phyloP scores from a whole-genome alignment of 2,797 vertebrate species.

The Pseudochirops corinnae region DNA sequence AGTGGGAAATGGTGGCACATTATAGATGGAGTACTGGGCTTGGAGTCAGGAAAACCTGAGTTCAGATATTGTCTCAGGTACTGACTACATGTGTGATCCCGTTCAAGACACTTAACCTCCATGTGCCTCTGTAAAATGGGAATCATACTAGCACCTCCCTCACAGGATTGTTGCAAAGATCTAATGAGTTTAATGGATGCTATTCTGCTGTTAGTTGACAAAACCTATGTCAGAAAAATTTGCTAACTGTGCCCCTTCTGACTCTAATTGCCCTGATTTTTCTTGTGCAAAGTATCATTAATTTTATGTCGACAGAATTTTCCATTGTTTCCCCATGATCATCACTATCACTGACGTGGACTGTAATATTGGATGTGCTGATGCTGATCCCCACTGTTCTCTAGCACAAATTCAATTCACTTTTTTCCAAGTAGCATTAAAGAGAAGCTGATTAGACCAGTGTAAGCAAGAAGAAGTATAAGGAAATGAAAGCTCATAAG shows the following conservation, averaged over 20 bases:
- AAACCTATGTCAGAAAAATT: not conserved
- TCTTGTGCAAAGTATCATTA: not conserved
- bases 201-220: not conserved
- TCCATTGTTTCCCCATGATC: not conserved
- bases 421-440: not conserved
- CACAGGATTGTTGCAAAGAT: not conserved
- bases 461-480: not conserved
- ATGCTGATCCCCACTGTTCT: conserved; percentile 42
- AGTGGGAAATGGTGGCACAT: not conserved
- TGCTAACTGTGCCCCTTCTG: not conserved
- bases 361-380: not conserved
- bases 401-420: not conserved
- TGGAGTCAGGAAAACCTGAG: not conserved
- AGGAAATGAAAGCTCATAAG: not conserved
- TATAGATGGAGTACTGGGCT: not conserved
- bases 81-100: not conserved
- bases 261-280: not conserved
- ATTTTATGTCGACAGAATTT: not conserved
- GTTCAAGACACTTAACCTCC: not conserved
- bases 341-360: not conserved
- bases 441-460: conserved; percentile 5
- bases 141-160: no score
- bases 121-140: not conserved
- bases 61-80: not conserved
- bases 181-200: not conserved